These are phyloP conservation scores for Prionailurus viverrinus DNA, from an alignment of 2,113 vertebrate species.

Conservation along the genomic window DNA sequence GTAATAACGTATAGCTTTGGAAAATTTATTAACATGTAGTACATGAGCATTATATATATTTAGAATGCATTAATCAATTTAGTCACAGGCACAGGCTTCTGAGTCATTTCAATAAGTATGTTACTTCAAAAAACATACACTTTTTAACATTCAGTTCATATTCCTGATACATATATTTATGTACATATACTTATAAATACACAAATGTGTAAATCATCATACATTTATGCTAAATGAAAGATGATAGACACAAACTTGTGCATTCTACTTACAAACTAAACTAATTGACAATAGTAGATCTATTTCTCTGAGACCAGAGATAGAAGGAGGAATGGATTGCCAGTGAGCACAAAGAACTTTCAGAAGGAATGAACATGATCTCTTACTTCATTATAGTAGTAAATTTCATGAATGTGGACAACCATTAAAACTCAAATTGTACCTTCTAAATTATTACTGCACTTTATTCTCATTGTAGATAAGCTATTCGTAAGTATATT, in stretches of 20 bases:
- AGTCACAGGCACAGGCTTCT: neutral
- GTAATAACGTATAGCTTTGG: neutral
- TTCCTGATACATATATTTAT: neutral
- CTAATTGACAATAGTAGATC: neutral
- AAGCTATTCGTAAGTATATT: neutral
- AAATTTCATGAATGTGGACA: neutral
- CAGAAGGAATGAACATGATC: neutral
- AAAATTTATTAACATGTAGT: neutral
- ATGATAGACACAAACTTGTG: neutral
- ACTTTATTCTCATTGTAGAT: neutral
- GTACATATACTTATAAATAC: neutral
- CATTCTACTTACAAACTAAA: neutral
- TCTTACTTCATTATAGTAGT: neutral
- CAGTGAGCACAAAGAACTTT: neutral
- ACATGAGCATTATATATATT: neutral
- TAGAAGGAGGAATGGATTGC: neutral
- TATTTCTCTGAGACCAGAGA: neutral
- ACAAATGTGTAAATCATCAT: no score
- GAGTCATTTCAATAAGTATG: neutral
- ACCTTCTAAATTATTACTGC: neutral
- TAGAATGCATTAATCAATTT: neutral
- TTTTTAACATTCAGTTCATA: neutral
- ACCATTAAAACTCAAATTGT: neutral
- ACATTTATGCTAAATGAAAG: neutral
- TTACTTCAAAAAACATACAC: neutral